Evolutionary conservation across 53 echinoderm and acorn worm genomes (phyloP).

Genomic region (Hippasteria phrygiana): DNA sequence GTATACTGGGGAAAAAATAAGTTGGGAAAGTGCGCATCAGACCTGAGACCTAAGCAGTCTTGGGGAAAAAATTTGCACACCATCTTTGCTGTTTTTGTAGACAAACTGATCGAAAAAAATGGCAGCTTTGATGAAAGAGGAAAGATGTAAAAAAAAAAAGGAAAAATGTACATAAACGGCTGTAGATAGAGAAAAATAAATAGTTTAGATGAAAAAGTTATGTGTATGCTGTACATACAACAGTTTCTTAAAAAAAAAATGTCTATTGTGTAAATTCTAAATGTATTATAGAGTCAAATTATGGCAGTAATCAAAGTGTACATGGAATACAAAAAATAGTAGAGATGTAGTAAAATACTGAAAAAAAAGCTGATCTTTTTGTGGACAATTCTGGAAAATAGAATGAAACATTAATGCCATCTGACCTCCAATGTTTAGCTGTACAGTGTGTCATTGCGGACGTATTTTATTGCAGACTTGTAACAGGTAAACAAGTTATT

Average conservation of each 20-base stretch:
- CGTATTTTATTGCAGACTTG: no score
- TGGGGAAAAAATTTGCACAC: not conserved
- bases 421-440: no score
- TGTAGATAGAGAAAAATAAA: slow-evolving; percentile 12
- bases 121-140: not conserved
- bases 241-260: slow-evolving; percentile 45
- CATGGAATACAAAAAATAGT: not conserved
- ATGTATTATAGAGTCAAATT: slow-evolving; percentile 22
- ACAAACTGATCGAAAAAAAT: not conserved
- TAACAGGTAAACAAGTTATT: no score
- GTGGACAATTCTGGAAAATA: no score
- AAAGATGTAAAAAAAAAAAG: not conserved
- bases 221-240: slow-evolving; percentile 18
- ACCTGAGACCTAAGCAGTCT: not conserved
- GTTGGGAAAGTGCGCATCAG: not conserved
- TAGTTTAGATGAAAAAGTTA: slow-evolving; percentile 29
- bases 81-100: not conserved
- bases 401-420: no score
- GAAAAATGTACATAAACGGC: slow-evolving; percentile 29
- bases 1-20: not conserved
- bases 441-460: no score
- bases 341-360: not conserved
- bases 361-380: no score
- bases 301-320: not conserved
- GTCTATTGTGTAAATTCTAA: slow-evolving; percentile 58